Conservation (phyloP, 2,888 invertebrate genomes). For the Melikaiella ostensackeni region DNA sequence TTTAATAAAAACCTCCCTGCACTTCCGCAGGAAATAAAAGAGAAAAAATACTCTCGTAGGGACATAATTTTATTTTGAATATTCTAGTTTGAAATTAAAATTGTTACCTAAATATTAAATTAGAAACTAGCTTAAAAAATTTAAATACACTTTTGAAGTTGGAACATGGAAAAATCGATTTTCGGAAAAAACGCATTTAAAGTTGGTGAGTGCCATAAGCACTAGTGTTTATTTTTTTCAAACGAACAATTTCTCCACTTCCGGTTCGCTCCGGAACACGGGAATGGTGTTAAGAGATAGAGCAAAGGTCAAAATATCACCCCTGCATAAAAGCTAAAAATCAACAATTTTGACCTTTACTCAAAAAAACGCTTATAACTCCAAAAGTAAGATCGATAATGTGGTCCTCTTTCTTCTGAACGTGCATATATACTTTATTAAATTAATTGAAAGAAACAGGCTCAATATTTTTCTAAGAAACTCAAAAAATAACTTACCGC, state of each 20-base stretch:
- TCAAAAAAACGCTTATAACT: no score
- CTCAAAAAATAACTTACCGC: conserved; percentile 37
- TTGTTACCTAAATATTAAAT: background rate
- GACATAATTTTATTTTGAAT: background rate
- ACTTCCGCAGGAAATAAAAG: background rate
- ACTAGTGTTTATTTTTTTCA: no score
- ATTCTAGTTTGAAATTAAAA: background rate
- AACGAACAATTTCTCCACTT: no score
- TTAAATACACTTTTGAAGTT: background rate
- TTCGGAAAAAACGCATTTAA: no score
- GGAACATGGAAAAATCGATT: background rate
- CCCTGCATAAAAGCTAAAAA: no score
- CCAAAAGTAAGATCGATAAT: no score
- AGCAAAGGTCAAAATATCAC: no score
- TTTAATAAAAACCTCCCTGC: conserved; percentile 28
- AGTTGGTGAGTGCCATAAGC: no score
- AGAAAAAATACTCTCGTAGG: background rate
- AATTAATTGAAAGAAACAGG: background rate
- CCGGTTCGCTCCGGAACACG: no score
- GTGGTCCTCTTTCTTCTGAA: no score
- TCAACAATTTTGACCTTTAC: no score
- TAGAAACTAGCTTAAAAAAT: background rate
- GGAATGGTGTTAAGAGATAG: no score
- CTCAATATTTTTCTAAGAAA: background rate
- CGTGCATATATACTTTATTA: background rate